These are phyloP conservation scores for Semnopithecus entellus DNA, from an alignment of 2,113 vertebrate genomes.

Conservation along the genomic window DNA sequence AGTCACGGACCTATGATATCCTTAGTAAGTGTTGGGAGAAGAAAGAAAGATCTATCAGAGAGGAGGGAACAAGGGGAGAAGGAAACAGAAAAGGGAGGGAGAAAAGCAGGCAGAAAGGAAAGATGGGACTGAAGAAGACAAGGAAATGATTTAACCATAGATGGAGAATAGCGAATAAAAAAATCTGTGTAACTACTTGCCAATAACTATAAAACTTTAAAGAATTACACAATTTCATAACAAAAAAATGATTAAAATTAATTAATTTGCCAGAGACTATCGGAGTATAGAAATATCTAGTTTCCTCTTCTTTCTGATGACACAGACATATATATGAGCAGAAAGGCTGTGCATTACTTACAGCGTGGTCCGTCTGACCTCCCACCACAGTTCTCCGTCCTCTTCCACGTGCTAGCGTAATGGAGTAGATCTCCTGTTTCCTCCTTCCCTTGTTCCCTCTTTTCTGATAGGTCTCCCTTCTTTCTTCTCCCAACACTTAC, in stretches of 20 bases:
- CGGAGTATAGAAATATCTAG: not conserved
- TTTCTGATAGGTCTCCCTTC: not conserved
- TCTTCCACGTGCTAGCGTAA: not conserved
- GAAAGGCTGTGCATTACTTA: not conserved
- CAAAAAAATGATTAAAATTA: conserved; percentile 3
- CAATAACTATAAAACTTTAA: not conserved
- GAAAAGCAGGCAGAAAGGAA: not conserved
- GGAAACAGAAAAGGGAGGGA: not conserved
- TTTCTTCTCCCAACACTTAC: not conserved
- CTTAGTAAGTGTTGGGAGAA: not conserved
- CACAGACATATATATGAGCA: not conserved
- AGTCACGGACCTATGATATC: not conserved
- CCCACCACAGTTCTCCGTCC: not conserved
- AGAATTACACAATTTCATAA: not conserved
- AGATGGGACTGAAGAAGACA: not conserved
- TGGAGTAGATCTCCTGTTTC: not conserved
- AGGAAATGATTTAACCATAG: not conserved
- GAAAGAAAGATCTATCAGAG: not conserved
- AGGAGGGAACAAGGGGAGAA: not conserved
- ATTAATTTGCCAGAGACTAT: not conserved
- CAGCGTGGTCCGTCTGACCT: rapidly evolving
- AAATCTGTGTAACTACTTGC: not conserved
- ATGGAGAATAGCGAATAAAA: not conserved
- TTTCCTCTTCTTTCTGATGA: not conserved
- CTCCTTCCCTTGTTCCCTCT: not conserved